phyloP scores from a whole-genome alignment of 2,888 invertebrate genomes.

The Sycophila texana region DNA sequence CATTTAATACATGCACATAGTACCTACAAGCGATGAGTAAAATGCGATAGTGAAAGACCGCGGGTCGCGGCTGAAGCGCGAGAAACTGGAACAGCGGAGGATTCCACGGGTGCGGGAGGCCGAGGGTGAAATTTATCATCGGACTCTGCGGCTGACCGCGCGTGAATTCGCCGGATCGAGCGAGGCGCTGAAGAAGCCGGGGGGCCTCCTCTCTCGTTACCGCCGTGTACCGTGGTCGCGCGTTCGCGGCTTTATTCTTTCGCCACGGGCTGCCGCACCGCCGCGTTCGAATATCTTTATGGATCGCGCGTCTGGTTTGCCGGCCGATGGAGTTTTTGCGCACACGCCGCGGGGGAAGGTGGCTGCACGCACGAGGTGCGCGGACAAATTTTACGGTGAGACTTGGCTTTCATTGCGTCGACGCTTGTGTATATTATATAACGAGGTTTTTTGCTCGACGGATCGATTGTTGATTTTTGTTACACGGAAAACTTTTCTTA shows the following conservation, averaged over 20 bases:
- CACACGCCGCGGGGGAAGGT: background rate
- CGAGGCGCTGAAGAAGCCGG: background rate
- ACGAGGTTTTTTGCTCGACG: too few relatives aligned
- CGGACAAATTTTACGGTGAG: too few relatives aligned
- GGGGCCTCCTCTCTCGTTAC: too few relatives aligned
- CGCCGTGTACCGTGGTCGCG: background rate
- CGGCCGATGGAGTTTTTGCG: background rate
- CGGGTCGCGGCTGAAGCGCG: constrained; percentile 36
- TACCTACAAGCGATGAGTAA: background rate
- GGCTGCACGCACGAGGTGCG: background rate
- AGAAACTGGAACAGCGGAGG: constrained; percentile 42
- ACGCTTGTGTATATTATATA: too few relatives aligned
- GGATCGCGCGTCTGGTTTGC: background rate
- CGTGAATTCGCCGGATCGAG: constrained; percentile 12
- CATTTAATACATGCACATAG: too few relatives aligned
- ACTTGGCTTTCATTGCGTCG: too few relatives aligned
- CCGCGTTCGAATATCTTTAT: background rate
- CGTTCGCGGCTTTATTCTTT: background rate
- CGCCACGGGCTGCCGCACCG: too few relatives aligned
- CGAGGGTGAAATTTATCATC: constrained; percentile 25
- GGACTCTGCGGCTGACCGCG: constrained; percentile 22
- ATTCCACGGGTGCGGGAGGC: constrained; percentile 6
- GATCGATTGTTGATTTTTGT: too few relatives aligned
- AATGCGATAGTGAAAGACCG: background rate
- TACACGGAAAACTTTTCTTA: too few relatives aligned